Evolutionary conservation across 2,113 vertebrate species (phyloP).

Genomic region (Ramphastos sulfuratus): DNA sequence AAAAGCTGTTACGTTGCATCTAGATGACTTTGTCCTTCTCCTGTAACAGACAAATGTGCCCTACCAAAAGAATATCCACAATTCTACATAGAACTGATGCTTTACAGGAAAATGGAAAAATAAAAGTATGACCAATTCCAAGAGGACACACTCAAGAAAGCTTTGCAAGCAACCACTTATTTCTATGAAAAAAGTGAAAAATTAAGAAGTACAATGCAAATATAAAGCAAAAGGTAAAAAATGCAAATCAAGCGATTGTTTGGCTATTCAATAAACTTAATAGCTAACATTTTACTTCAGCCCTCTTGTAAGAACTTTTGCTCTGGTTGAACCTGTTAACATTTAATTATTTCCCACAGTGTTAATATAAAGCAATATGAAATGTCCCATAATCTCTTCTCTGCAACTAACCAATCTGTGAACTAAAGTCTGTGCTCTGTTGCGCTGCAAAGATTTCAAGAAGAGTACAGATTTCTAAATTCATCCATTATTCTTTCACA

Average conservation of each 20-base stretch:
- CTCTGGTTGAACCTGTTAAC: neutral
- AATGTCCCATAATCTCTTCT: neutral
- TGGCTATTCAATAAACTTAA: neutral
- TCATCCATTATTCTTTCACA: neutral
- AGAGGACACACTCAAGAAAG: neutral
- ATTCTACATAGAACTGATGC: neutral
- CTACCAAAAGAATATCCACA: neutral
- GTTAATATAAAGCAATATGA: neutral
- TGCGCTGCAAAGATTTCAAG: neutral
- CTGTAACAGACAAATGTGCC: neutral
- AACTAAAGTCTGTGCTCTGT: neutral
- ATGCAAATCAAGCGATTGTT: neutral
- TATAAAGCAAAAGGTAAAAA: neutral
- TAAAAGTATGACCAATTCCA: neutral
- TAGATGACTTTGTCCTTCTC: neutral
- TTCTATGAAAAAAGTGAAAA: neutral
- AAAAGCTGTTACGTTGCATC: neutral
- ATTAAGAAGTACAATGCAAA: neutral
- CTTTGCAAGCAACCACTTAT: neutral
- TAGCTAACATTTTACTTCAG: slow-evolving; percentile 35
- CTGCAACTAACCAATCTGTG: neutral
- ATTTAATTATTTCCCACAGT: neutral
- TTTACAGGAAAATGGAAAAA: neutral
- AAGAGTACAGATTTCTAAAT: neutral
- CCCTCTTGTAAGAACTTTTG: neutral